These are phyloP conservation scores for Zaprionus kolodkinae DNA, from an alignment of 1,140 invertebrate genomes.

Conservation along the genomic window DNA sequence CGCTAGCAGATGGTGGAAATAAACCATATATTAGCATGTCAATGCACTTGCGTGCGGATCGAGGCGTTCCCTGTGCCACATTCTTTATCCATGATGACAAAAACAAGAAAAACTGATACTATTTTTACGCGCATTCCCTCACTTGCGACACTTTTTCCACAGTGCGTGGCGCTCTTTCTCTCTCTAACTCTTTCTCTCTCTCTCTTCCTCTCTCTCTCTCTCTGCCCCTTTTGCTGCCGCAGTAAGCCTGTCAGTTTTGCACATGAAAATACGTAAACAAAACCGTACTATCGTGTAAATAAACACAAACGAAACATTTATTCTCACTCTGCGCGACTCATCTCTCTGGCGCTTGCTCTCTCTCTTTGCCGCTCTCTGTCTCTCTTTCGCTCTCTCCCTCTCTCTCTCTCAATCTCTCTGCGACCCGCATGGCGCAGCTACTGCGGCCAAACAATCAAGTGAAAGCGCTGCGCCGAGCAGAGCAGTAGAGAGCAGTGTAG, in stretches of 20 bases:
- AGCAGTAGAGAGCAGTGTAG: slow-evolving; percentile 30
- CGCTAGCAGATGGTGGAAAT: slow-evolving; percentile 11
- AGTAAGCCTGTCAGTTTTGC: slow-evolving; percentile 54
- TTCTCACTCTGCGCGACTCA: slow-evolving; percentile 38
- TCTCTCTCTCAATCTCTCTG: slow-evolving; percentile 39
- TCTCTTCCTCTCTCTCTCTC: neutral
- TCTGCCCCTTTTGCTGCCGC: slow-evolving; percentile 1
- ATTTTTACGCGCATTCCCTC: slow-evolving; percentile 43
- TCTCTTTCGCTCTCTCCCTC: neutral
- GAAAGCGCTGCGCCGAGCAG: slow-evolving; percentile 65
- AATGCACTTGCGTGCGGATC: slow-evolving; percentile 36
- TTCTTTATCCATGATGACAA: slow-evolving; percentile 58
- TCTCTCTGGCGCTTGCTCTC: slow-evolving; percentile 1
- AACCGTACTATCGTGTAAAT: slow-evolving; percentile 70
- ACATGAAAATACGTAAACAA: slow-evolving; percentile 77
- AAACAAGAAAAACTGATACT: slow-evolving; percentile 49
- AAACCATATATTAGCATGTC: slow-evolving; percentile 34
- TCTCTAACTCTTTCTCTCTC: neutral
- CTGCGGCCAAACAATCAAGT: slow-evolving; percentile 71
- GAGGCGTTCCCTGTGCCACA: slow-evolving; percentile 56
- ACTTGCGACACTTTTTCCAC: slow-evolving; percentile 20
- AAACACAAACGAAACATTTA: slow-evolving; percentile 71
- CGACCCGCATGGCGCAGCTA: slow-evolving; percentile 59
- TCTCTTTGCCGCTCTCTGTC: slow-evolving; percentile 5
- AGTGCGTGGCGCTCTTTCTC: slow-evolving; percentile 12